Conservation (phyloP, 2,113 vertebrate genomes). For the Solenodon paradoxus region DNA sequence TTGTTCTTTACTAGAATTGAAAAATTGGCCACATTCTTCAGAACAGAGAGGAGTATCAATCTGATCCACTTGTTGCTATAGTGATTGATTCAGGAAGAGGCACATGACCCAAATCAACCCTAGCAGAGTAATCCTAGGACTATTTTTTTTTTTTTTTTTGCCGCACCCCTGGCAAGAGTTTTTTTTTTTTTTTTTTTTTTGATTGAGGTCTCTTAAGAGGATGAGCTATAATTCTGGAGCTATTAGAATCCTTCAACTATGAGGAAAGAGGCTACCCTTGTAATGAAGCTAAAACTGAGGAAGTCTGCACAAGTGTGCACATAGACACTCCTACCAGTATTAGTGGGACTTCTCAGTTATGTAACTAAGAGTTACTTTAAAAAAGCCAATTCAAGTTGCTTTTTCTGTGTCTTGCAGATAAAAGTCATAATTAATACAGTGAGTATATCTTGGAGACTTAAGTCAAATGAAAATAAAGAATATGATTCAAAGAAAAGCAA, state of each 20-base stretch:
- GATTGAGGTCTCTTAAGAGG: background rate
- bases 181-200: background rate
- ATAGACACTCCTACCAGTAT: background rate
- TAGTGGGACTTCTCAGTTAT: background rate
- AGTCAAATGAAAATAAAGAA: background rate
- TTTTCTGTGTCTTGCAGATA: background rate
- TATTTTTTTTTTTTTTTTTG: too few relatives aligned
- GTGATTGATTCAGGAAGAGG: background rate
- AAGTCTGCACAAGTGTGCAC: background rate
- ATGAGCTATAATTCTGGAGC: background rate
- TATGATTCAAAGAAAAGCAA: background rate
- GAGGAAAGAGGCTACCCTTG: background rate
- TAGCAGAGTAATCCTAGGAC: background rate
- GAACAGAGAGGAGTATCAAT: background rate
- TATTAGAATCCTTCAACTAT: background rate
- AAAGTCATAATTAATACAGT: background rate
- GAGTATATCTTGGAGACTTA: conserved; percentile 3
- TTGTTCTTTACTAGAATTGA: background rate
- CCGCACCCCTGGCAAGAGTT: background rate
- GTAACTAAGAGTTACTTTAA: background rate
- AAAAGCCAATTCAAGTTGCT: background rate
- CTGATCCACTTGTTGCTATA: background rate
- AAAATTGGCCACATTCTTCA: background rate
- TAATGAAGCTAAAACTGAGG: background rate
- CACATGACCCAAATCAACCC: background rate